Evolutionary conservation across 2,888 invertebrate genomes (phyloP).

Genomic region (Hypercompe scribonia): DNA sequence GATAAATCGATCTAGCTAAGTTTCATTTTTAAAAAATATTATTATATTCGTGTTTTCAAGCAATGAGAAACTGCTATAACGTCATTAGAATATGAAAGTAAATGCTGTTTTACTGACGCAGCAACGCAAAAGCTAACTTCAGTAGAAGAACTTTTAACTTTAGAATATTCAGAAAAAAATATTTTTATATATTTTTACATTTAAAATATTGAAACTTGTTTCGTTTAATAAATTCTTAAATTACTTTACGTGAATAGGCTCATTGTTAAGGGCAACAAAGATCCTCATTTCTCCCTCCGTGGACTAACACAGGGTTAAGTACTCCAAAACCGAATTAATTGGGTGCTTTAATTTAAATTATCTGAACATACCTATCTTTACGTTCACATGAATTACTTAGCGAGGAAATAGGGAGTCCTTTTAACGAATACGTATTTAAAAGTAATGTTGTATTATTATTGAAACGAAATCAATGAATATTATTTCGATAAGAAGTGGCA

Average conservation of each 20-base stretch:
- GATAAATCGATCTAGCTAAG: no score
- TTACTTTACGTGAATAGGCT: conserved; percentile 8
- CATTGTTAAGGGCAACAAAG: conserved; percentile 25
- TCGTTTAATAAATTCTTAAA: conserved; percentile 16
- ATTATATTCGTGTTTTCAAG: no score
- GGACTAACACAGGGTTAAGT: conserved; percentile 30
- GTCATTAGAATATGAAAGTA: no score
- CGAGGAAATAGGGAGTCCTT: conserved; percentile 28
- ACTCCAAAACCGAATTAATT: conserved; percentile 32
- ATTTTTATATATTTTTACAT: no score
- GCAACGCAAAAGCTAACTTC: no score
- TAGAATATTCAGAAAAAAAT: background rate
- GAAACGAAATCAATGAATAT: conserved; percentile 14
- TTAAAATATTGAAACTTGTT: background rate
- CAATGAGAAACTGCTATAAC: no score
- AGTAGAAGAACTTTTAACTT: background rate
- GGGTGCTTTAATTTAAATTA: conserved; percentile 37
- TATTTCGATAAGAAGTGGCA: conserved; percentile 15
- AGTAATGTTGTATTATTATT: conserved; percentile 9
- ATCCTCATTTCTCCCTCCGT: conserved; percentile 12
- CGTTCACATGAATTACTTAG: conserved; percentile 30
- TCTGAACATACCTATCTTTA: conserved; percentile 18
- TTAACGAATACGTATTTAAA: conserved; percentile 24
- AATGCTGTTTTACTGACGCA: no score
- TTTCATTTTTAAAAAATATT: no score